Conservation (phyloP, 2,888 invertebrate species). For the Himalopsyche kuldschensis region DNA sequence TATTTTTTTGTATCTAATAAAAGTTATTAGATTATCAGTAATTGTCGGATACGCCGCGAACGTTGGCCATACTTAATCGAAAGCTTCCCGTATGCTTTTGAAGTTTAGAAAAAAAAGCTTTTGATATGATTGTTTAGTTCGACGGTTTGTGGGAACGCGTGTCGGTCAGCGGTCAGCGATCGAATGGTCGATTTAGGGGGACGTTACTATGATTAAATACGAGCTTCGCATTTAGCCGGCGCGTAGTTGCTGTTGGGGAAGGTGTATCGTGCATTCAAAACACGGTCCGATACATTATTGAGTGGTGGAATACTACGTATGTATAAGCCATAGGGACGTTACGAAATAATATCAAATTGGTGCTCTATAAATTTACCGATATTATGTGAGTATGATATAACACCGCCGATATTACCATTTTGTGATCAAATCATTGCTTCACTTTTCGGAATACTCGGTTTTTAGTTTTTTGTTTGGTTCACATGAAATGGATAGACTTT, state of each 20-base stretch:
- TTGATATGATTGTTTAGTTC: not conserved
- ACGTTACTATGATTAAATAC: slow-evolving; percentile 31
- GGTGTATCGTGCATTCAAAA: not conserved
- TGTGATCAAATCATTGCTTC: too few relatives aligned
- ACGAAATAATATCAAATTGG: not conserved
- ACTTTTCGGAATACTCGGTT: too few relatives aligned
- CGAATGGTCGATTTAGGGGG: slow-evolving; percentile 24
- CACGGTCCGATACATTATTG: not conserved
- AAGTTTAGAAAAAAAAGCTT: not conserved
- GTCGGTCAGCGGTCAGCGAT: slow-evolving; percentile 32
- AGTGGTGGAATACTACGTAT: not conserved
- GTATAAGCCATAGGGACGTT: not conserved
- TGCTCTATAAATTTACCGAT: too few relatives aligned
- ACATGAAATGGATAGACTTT: too few relatives aligned
- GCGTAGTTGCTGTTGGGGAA: slow-evolving; percentile 2
- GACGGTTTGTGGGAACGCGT: not conserved
- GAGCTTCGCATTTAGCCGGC: not conserved
- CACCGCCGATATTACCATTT: too few relatives aligned
- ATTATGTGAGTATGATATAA: too few relatives aligned
- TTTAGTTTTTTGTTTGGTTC: too few relatives aligned
- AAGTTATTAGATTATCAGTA: not conserved
- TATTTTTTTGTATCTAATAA: not conserved
- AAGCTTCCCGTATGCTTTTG: not conserved
- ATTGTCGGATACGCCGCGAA: not conserved
- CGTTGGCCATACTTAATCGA: not conserved